A percentile compares a stretch with the other conserved stretches of the same genome.
These are phyloP conservation scores for Nephrotoma guestfalica DNA, from an alignment of 2,888 invertebrate species.

Conservation along the genomic window DNA sequence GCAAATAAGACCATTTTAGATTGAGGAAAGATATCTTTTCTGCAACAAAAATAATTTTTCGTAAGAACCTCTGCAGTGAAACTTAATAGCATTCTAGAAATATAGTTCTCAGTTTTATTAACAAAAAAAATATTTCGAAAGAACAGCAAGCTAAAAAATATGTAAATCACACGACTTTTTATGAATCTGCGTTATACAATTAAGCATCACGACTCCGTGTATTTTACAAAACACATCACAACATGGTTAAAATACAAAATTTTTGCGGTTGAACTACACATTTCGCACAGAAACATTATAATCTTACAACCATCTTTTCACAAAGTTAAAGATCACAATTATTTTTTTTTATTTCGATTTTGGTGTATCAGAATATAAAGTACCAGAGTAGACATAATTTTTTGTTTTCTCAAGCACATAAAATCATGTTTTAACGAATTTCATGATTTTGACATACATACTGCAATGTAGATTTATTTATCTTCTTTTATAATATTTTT, in stretches of 20 bases:
- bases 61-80: no score
- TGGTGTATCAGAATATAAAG: not conserved
- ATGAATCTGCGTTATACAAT: not conserved
- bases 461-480: not conserved
- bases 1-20: no score
- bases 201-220: not conserved
- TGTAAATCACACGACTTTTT: not conserved
- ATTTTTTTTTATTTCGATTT: not conserved
- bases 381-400: not conserved
- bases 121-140: not conserved
- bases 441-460: not conserved
- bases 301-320: not conserved
- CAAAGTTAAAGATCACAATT: not conserved
- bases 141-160: not conserved
- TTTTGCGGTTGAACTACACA: not conserved
- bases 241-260: not conserved
- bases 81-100: no score
- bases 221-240: not conserved
- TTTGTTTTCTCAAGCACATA: not conserved
- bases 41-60: no score
- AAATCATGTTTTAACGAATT: not conserved
- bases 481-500: not conserved
- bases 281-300: not conserved
- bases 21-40: no score
- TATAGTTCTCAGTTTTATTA: not conserved